A percentile compares a stretch with the other conserved stretches of the same genome.
Evolutionary conservation across 2,797 vertebrate species (phyloP).

Genomic region (Meriones psammophilus): DNA sequence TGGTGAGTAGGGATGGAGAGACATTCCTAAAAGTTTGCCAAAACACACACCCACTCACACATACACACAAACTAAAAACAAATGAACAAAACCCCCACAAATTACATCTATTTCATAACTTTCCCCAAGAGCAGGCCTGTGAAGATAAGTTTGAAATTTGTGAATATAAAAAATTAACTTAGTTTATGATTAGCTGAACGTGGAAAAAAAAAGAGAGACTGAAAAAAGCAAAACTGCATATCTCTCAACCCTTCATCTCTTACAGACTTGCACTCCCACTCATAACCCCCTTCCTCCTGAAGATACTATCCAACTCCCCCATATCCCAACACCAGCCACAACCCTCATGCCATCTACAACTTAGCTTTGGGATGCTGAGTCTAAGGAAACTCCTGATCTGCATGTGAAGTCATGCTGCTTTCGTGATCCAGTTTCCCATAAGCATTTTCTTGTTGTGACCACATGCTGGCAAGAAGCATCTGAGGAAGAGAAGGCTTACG

Average conservation of each 20-base stretch:
- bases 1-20: not conserved
- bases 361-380: not conserved
- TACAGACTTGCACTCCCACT: not conserved
- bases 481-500: not conserved
- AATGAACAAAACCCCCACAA: not conserved
- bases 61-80: not conserved
- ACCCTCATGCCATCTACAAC: not conserved
- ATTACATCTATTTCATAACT: not conserved
- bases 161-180: not conserved
- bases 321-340: too few relatives aligned
- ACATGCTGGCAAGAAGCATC: not conserved
- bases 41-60: not conserved
- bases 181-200: not conserved
- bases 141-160: conserved; percentile 12
- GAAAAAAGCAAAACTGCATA: not conserved
- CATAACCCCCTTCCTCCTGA: too few relatives aligned
- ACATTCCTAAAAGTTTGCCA: not conserved
- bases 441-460: not conserved
- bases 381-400: not conserved
- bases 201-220: not conserved
- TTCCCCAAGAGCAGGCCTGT: not conserved
- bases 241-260: not conserved
- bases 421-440: not conserved
- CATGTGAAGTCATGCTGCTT: not conserved
- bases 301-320: not conserved